Percentiles rank a stretch among this genome's conserved stretches.
phyloP scores from a whole-genome alignment of 2,113 vertebrate species.

The Dipodomys spectabilis region DNA sequence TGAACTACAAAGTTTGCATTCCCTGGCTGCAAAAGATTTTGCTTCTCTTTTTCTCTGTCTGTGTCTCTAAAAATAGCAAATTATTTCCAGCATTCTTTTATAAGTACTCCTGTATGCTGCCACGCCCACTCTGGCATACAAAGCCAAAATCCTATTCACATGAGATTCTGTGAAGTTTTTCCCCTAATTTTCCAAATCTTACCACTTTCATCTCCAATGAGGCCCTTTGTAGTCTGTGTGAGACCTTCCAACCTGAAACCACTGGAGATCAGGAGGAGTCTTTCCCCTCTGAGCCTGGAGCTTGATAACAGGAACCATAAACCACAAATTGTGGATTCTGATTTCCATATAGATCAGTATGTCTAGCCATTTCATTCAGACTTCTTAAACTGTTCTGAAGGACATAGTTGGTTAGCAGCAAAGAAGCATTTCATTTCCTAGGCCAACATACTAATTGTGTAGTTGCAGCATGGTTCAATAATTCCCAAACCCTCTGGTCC shows the following conservation, averaged over 20 bases:
- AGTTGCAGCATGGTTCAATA: conserved; percentile 49
- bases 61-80: conserved; percentile 76
- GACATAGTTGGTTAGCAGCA: background rate
- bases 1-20: conserved; percentile 84
- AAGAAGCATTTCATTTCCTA: background rate
- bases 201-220: conserved; percentile 36
- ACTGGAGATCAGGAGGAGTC: background rate
- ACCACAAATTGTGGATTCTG: background rate
- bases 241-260: background rate
- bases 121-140: conserved; percentile 57
- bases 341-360: background rate
- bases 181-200: conserved; percentile 27
- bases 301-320: background rate
- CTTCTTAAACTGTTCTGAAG: background rate
- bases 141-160: conserved; percentile 61
- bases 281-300: background rate
- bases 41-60: conserved; percentile 74
- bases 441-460: conserved; percentile 19
- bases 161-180: conserved; percentile 38
- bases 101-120: conserved; percentile 61
- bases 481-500: conserved; percentile 68
- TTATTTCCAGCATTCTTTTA: conserved; percentile 74
- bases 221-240: background rate
- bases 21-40: conserved; percentile 79
- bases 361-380: conserved; percentile 39